Conservation (phyloP, 2,113 vertebrate species). For the Callipepla squamata region DNA sequence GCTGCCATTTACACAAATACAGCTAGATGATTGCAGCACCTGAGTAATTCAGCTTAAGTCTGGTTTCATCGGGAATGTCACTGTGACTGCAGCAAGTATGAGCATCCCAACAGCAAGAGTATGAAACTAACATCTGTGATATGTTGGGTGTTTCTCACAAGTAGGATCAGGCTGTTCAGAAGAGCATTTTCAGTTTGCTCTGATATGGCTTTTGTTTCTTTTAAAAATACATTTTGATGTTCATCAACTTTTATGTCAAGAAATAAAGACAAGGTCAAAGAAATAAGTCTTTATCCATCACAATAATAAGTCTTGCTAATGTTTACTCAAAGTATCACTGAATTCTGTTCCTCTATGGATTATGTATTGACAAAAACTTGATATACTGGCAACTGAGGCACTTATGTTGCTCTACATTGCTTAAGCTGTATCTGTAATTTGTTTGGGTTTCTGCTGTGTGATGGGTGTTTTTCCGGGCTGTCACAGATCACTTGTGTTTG, state of each 20-base stretch:
- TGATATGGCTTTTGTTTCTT: background rate
- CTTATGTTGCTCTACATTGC: background rate
- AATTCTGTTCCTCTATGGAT: constrained; percentile 36
- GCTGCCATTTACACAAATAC: background rate
- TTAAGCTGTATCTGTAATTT: background rate
- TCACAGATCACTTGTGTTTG: background rate
- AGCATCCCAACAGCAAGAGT: background rate
- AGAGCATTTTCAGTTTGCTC: background rate
- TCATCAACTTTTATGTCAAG: background rate
- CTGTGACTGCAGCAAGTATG: rapidly evolving
- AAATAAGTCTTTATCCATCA: background rate
- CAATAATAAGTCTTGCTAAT: background rate
- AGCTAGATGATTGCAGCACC: background rate
- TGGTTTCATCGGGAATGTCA: background rate
- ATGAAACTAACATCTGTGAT: background rate
- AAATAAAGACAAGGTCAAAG: background rate
- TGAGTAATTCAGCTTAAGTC: background rate
- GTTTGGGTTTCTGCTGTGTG: constrained; percentile 21
- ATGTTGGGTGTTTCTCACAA: background rate
- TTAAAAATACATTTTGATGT: background rate
- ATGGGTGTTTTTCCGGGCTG: constrained; percentile 6
- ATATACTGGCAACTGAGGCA: constrained; percentile 23
- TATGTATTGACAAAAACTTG: background rate
- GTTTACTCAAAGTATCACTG: background rate
- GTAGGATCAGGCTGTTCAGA: background rate